Base-by-base conservation (phyloP, 1,140 invertebrate species). In the Drosophila azteca region DNA sequence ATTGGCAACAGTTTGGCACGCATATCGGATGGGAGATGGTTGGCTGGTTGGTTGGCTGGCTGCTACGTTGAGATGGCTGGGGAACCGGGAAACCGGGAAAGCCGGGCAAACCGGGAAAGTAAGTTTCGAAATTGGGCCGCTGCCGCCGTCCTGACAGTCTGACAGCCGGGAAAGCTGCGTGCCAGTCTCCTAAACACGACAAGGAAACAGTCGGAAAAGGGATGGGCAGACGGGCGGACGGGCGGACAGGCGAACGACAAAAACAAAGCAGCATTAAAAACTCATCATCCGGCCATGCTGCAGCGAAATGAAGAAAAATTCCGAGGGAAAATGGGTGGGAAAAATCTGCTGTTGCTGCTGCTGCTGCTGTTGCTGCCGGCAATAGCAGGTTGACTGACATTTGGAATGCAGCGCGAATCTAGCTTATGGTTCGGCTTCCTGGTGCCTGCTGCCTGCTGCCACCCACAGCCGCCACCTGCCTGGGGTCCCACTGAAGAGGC, bases 71-170 rank as follows among this genome's bases (percentile, higher is more conserved):
- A n/a, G n/a, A n/a, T n/a, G n/a, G n/a, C n/a, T n/a, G n/a, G n/a
- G n/a, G n/a, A n/a, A n/a, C 17, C 31, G 22, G 39, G 53, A 0
- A 24, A 24, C 24, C 24, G 24, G 53, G 35, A 35, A 41, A 48
- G 52, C 43, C 74, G 58, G 49, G 52, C 46, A 61, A 77, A 48
- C 55, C 55, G 66, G 53, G 64, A 75, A 77, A 71, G 53, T 43
- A 76, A 81, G 66, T 80, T 80, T 80, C 59, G 60, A 81, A 81
- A 81, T 81, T 81, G 79, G 79, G 79, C 79, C 79, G 79, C 59
- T 58, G 52, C 54, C 26, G 63, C 39, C 66, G 73, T 72, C 73
- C 63, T 81, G 78, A 81, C 67, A 75, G 29, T 31, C 51, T 13
- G 31, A 22, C 20, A 57, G 46, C 58, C 62, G 79, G 78, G 55